phyloP scores from a whole-genome alignment of 2,113 vertebrate species.

The Neogobius melanostomus region DNA sequence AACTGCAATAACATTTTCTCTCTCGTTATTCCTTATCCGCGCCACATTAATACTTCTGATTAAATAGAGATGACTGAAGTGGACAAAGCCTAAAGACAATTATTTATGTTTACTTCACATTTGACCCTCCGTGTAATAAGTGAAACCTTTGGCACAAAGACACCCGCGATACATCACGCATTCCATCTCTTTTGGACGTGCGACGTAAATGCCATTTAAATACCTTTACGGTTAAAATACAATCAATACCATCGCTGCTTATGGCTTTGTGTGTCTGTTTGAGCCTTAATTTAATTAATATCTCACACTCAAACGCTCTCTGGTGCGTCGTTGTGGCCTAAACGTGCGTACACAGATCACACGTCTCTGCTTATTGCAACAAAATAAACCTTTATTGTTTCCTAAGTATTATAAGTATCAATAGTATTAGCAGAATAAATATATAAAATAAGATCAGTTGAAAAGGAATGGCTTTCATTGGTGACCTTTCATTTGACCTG shows the following conservation, averaged over 20 bases:
- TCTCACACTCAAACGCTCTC: not conserved
- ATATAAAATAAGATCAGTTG: not conserved
- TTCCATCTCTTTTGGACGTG: not conserved
- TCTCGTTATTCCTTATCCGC: not conserved
- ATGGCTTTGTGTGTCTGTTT: not conserved
- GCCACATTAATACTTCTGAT: not conserved
- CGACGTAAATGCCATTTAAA: not conserved
- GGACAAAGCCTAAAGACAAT: not conserved
- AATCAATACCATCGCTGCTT: not conserved
- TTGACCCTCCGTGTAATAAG: not conserved
- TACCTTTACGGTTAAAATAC: not conserved
- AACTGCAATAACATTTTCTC: not conserved
- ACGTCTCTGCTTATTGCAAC: not conserved
- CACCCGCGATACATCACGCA: not conserved
- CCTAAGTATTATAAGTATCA: not conserved
- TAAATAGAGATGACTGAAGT: not conserved
- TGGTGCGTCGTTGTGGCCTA: slow-evolving; percentile 18
- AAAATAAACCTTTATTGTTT: not conserved
- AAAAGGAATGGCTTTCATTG: not conserved
- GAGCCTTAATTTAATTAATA: not conserved
- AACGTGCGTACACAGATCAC: slow-evolving; percentile 6
- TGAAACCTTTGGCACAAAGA: not conserved
- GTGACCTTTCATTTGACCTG: slow-evolving; percentile 15
- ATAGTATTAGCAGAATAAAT: not conserved
- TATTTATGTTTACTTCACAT: not conserved